These are phyloP conservation scores for Teleiodes luculella DNA, from an alignment of 2,888 invertebrate species.

Conservation along the genomic window DNA sequence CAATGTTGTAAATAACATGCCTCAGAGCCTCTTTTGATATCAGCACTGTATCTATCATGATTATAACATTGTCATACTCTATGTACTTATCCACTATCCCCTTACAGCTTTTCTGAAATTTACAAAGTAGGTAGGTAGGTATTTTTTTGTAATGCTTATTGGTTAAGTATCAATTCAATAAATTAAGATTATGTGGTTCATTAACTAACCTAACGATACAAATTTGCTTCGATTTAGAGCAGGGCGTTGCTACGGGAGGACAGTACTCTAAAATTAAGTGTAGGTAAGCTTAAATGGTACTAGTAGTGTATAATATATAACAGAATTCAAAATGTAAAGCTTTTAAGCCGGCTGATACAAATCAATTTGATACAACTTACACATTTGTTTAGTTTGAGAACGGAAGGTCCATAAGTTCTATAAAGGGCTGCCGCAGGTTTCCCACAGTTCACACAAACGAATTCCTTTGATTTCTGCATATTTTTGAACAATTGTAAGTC, in stretches of 20 bases:
- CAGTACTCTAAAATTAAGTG: too few relatives aligned
- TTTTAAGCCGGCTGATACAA: neutral
- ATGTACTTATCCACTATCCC: conserved; percentile 92
- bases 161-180: neutral
- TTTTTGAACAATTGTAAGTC: neutral
- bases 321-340: neutral
- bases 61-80: conserved; percentile 93
- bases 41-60: conserved; percentile 90
- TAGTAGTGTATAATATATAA: neutral
- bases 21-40: conserved; percentile 89
- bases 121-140: too few relatives aligned
- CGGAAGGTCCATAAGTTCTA: conserved; percentile 83
- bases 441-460: conserved; percentile 85
- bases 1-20: conserved; percentile 89
- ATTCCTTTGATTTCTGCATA: conserved; percentile 38
- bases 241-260: too few relatives aligned
- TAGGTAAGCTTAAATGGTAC: too few relatives aligned
- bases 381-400: conserved; percentile 86
- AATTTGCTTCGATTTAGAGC: too few relatives aligned
- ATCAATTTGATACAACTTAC: conserved; percentile 73
- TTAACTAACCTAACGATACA: too few relatives aligned
- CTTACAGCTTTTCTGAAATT: conserved; percentile 84
- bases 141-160: too few relatives aligned
- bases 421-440: conserved; percentile 79
- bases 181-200: too few relatives aligned